Evolutionary conservation across 2,113 vertebrate genomes (phyloP).

Genomic region (Centropristis striata): DNA sequence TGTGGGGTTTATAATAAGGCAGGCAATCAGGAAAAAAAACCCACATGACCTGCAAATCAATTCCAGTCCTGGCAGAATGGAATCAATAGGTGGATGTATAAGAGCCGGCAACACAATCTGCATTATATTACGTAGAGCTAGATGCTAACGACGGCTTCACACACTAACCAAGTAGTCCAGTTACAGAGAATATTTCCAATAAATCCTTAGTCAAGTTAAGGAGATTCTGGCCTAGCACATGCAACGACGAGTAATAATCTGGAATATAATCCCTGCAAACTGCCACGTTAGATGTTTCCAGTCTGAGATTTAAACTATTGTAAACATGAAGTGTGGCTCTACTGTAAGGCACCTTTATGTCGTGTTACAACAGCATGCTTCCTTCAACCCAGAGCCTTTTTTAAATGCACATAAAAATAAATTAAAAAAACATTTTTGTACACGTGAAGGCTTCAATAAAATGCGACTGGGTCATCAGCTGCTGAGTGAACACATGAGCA

Average conservation of each 20-base stretch:
- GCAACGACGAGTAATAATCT: not conserved
- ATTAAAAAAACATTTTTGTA: slow-evolving; percentile 28
- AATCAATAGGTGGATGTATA: slow-evolving; percentile 49
- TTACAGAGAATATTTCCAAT: slow-evolving; percentile 9
- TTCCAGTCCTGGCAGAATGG: slow-evolving; percentile 38
- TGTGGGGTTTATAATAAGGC: slow-evolving; percentile 55
- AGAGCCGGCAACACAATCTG: slow-evolving; percentile 44
- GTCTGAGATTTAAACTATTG: slow-evolving; percentile 45
- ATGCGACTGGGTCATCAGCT: slow-evolving; percentile 73
- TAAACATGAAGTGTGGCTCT: slow-evolving; percentile 31
- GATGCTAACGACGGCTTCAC: not conserved
- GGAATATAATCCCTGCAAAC: slow-evolving; percentile 66
- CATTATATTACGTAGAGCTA: slow-evolving; percentile 35
- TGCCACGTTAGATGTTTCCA: slow-evolving; percentile 49
- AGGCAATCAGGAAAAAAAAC: slow-evolving; percentile 58
- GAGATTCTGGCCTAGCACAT: not conserved
- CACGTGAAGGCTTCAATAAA: slow-evolving; percentile 20
- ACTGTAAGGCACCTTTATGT: slow-evolving; percentile 49
- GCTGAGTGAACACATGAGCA: slow-evolving; percentile 31
- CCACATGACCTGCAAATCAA: slow-evolving; percentile 55
- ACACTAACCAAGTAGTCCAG: slow-evolving; percentile 19
- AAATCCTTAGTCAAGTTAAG: not conserved
- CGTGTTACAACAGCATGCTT: slow-evolving; percentile 63
- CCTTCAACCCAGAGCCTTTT: slow-evolving; percentile 76
- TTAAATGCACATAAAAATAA: slow-evolving; percentile 30